phyloP scores from a whole-genome alignment of 2,888 invertebrate species.

The Epiperipatus broadwayi region DNA sequence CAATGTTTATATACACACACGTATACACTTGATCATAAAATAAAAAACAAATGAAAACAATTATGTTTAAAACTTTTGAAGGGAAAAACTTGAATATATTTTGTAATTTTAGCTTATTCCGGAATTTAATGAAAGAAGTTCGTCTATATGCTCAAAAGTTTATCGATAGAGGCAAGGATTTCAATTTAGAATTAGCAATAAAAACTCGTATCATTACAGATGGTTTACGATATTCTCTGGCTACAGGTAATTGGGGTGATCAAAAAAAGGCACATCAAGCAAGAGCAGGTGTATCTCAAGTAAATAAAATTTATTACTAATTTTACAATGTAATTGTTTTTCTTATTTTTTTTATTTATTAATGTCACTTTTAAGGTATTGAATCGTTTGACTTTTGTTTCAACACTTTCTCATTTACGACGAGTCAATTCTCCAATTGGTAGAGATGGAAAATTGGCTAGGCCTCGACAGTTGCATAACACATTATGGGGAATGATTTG shows the following conservation, averaged over 20 bases:
- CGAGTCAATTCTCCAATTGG: conserved; percentile 37
- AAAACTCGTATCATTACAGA: conserved; percentile 35
- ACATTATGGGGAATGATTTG: conserved; percentile 38
- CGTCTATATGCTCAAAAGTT: conserved; percentile 34
- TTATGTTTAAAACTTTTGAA: too few relatives aligned
- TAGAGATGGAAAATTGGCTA: conserved; percentile 35
- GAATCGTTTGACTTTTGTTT: conserved; percentile 35
- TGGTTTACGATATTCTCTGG: conserved; percentile 35
- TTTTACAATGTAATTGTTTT: too few relatives aligned
- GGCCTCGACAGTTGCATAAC: conserved; percentile 36
- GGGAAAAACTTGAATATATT: too few relatives aligned
- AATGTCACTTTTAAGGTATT: too few relatives aligned
- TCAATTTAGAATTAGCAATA: conserved; percentile 33
- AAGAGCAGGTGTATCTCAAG: conserved; percentile 36
- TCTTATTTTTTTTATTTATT: too few relatives aligned
- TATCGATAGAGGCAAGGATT: conserved; percentile 35
- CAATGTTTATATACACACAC: too few relatives aligned
- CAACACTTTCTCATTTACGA: conserved; percentile 35
- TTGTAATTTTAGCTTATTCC: conserved; percentile 28
- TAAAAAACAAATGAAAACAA: too few relatives aligned
- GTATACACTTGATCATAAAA: too few relatives aligned
- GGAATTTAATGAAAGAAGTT: conserved; percentile 32
- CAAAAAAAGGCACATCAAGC: conserved; percentile 38
- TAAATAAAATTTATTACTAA: too few relatives aligned
- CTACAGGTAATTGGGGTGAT: conserved; percentile 39